Conservation (phyloP, 2,888 invertebrate species). For the Steinernema hermaphroditum region DNA sequence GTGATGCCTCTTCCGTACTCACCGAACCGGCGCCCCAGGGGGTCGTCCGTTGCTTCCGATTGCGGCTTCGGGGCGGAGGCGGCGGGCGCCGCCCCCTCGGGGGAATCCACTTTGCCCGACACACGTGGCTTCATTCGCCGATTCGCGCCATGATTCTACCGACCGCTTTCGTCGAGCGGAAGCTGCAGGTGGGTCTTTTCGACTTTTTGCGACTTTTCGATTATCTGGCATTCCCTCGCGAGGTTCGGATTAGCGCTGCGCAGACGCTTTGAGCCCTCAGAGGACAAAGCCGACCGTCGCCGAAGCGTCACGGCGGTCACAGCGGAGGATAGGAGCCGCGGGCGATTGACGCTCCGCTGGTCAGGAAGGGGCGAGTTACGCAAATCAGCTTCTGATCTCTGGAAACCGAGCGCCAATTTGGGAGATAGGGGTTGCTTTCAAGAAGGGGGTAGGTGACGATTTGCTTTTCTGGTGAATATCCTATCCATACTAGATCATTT, state of each 20-base stretch:
- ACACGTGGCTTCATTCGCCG: slow-evolving; percentile 5
- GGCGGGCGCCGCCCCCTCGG: background rate
- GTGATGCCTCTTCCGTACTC: background rate
- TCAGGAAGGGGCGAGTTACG: background rate
- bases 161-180: slow-evolving; percentile 7
- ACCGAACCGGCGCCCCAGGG: background rate
- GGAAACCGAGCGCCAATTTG: background rate
- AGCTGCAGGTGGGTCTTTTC: slow-evolving; percentile 15
- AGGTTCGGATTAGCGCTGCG: too few species aligned
- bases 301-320: slow-evolving; percentile 25
- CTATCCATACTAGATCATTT: too few species aligned
- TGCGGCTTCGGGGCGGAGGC: slow-evolving; percentile 22
- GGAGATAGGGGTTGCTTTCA: background rate
- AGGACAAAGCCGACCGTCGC: background rate
- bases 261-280: too few species aligned
- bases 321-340: background rate
- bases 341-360: slow-evolving; percentile 7
- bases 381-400: background rate
- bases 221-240: background rate
- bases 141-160: slow-evolving; percentile 18
- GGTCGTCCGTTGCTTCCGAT: background rate
- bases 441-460: too few species aligned
- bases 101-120: slow-evolving; percentile 7
- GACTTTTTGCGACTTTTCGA: background rate
- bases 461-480: too few species aligned